Conservation (phyloP, 2,888 invertebrate species). For the Drosophila fulvimacula region DNA sequence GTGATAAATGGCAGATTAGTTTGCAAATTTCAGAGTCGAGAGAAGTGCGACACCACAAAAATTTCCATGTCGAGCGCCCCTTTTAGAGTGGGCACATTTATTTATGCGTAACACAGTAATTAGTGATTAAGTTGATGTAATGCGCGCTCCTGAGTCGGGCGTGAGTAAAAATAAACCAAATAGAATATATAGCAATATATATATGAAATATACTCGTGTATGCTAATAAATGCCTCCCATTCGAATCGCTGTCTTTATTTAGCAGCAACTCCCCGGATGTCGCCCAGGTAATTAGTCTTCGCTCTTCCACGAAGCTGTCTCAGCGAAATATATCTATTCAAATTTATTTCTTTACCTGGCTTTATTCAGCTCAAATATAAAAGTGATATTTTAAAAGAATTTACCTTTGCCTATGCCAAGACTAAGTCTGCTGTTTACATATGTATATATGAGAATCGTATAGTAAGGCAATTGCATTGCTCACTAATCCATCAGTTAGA, state of each 20-base stretch:
- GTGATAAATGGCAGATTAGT: slow-evolving; percentile 83
- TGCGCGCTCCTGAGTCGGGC: slow-evolving; percentile 28
- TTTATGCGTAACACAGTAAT: slow-evolving; percentile 72
- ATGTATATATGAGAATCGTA: too few relatives aligned
- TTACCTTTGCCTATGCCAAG: background rate
- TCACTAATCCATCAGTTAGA: background rate
- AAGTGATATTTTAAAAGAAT: background rate
- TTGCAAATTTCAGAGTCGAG: slow-evolving; percentile 70
- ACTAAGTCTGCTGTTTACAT: too few relatives aligned
- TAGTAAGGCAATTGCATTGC: background rate
- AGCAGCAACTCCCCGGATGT: slow-evolving; percentile 45
- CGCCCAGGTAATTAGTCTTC: slow-evolving; percentile 52
- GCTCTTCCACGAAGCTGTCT: slow-evolving; percentile 42
- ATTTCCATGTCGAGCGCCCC: slow-evolving; percentile 48
- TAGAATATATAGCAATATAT: slow-evolving; percentile 20
- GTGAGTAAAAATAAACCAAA: slow-evolving; percentile 21
- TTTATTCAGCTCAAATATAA: background rate
- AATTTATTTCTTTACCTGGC: slow-evolving; percentile 1
- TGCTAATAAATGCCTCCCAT: background rate
- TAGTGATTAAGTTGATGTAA: slow-evolving; percentile 75
- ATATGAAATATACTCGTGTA: background rate
- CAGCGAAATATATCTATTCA: slow-evolving; percentile 9
- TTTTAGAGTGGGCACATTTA: slow-evolving; percentile 30
- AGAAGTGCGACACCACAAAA: slow-evolving; percentile 59
- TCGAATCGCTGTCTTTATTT: slow-evolving; percentile 33